A percentile compares a stretch with the other conserved stretches of the same genome.
Conservation (phyloP, 2,888 invertebrate genomes). For the Drosophila seclusa region DNA sequence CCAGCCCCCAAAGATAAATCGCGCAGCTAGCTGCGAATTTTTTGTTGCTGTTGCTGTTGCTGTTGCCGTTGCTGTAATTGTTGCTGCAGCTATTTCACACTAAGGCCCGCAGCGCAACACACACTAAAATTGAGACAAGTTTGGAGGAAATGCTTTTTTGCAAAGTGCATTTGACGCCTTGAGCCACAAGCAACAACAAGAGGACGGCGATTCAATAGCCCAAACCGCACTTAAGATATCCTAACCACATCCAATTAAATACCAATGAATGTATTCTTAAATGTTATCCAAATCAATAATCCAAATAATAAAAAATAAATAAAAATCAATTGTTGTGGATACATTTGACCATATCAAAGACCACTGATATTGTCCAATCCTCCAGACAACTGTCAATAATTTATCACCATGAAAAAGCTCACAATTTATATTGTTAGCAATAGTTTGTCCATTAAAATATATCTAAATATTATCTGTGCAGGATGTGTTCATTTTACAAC, state of each 20-base stretch:
- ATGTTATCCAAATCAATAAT: background rate
- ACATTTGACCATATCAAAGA: background rate
- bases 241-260: slow-evolving; percentile 3
- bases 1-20: slow-evolving; percentile 77
- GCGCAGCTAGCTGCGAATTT: slow-evolving; percentile 64
- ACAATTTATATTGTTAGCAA: background rate
- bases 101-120: slow-evolving; percentile 65
- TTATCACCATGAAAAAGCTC: background rate
- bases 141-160: slow-evolving; percentile 76
- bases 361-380: background rate
- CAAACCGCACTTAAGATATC: slow-evolving; percentile 7
- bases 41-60: slow-evolving; percentile 42
- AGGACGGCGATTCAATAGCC: background rate
- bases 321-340: background rate
- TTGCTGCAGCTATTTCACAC: slow-evolving; percentile 70
- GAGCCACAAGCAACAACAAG: slow-evolving; percentile 53
- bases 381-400: background rate
- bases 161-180: slow-evolving; percentile 82
- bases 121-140: slow-evolving; percentile 77
- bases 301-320: background rate
- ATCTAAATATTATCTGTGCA: background rate
- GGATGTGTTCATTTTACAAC: background rate
- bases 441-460: background rate
- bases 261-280: background rate
- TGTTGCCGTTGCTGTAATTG: slow-evolving; percentile 17